Conservation (phyloP, 2,113 vertebrate species). For the Aldabrachelys gigantea region DNA sequence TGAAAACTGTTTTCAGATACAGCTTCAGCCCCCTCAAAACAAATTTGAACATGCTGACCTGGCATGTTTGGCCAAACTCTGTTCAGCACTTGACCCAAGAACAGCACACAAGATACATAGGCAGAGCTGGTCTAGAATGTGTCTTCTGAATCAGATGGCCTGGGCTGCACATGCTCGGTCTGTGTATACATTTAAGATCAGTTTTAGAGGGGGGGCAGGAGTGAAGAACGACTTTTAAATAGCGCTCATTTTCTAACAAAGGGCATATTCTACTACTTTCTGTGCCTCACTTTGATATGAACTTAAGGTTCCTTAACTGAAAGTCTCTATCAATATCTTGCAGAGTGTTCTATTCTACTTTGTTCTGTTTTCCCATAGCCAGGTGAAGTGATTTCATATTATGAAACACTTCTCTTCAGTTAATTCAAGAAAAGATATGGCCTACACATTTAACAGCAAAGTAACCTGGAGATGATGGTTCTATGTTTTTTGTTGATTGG, state of each 20-base stretch:
- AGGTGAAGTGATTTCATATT: neutral
- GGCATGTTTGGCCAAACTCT: neutral
- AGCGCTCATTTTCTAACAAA: neutral
- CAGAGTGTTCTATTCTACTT: neutral
- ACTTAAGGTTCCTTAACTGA: neutral
- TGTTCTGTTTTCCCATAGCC: neutral
- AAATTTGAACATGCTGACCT: neutral
- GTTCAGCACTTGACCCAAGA: neutral
- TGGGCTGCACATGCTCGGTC: neutral
- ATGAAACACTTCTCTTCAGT: neutral
- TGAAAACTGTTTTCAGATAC: neutral
- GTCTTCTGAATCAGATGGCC: neutral
- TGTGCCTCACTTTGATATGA: accelerated
- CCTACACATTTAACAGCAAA: neutral
- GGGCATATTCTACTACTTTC: neutral
- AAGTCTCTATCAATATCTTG: neutral
- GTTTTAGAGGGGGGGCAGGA: neutral
- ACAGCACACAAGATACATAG: accelerated
- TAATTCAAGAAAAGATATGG: neutral
- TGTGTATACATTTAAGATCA: neutral
- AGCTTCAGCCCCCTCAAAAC: neutral
- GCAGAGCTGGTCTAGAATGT: neutral
- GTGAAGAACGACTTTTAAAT: neutral
- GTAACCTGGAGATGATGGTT: neutral
- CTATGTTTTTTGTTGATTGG: neutral